These are phyloP conservation scores for Papilio glaucus DNA, from an alignment of 1,140 invertebrate genomes.

Conservation along the genomic window DNA sequence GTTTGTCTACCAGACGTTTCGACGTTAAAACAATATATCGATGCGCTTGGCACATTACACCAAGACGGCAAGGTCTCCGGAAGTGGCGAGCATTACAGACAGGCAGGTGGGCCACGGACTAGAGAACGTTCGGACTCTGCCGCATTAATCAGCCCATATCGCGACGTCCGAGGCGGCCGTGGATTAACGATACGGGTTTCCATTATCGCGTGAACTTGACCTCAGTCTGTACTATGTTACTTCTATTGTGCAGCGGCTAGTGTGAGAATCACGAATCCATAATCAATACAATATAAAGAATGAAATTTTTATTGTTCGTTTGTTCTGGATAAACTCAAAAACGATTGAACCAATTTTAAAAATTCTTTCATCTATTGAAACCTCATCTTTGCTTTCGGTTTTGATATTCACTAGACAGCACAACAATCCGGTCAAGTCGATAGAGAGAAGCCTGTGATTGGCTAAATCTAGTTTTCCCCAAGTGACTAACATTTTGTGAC, in stretches of 20 bases:
- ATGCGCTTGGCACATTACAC: conserved; percentile 13
- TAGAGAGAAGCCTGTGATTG: not conserved
- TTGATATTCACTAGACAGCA: not conserved
- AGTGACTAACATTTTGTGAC: not conserved
- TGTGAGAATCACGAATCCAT: not conserved
- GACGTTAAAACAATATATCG: not conserved
- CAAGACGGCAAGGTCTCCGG: conserved; percentile 63
- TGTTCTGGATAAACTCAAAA: too few species aligned
- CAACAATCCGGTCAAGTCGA: not conserved
- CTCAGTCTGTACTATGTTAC: not conserved
- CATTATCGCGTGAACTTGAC: conserved; percentile 30
- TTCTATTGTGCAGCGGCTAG: not conserved
- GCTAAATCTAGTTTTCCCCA: not conserved
- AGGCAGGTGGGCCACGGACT: conserved; percentile 51
- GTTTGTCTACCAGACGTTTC: not conserved
- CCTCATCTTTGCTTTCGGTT: not conserved
- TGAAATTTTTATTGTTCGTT: too few species aligned
- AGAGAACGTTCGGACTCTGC: conserved; percentile 42
- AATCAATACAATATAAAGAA: not conserved
- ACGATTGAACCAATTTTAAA: too few species aligned
- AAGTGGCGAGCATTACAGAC: conserved; percentile 69
- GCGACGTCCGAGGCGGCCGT: conserved; percentile 41
- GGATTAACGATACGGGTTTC: conserved; percentile 46
- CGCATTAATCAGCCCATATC: conserved; percentile 64
- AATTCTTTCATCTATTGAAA: too few species aligned